A percentile compares a stretch with the other conserved stretches of the same genome.
Conservation (phyloP, 2,113 vertebrate genomes). For the Brachyhypopomus gauderio region DNA sequence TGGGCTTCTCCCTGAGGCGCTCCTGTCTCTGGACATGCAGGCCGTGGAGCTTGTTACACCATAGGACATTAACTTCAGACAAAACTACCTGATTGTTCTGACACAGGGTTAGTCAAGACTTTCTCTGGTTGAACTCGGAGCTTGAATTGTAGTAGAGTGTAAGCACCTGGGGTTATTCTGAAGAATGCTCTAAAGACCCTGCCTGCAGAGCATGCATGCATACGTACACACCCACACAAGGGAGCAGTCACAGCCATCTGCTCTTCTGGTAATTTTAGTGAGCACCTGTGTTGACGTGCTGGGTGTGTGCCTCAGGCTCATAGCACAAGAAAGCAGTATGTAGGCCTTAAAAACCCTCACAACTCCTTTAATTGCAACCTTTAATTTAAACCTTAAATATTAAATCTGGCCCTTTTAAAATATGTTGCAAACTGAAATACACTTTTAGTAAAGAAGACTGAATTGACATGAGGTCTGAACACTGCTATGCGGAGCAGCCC, state of each 20-base stretch:
- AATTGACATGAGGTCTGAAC: not conserved
- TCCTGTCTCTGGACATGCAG: not conserved
- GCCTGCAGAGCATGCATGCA: not conserved
- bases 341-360: conserved; percentile 62
- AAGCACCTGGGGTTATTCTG: too few species aligned
- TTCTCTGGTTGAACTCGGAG: too few species aligned
- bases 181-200: not conserved
- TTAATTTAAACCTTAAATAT: conserved; percentile 42
- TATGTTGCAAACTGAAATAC: not conserved
- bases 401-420: not conserved
- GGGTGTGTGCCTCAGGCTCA: conserved; percentile 62
- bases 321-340: conserved; percentile 72
- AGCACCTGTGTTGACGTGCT: conserved; percentile 64
- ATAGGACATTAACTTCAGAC: too few species aligned
- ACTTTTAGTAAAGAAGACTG: not conserved
- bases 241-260: conserved; percentile 75
- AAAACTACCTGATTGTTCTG: not conserved
- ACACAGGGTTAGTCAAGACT: not conserved
- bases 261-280: conserved; percentile 71
- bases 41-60: not conserved
- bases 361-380: conserved; percentile 62
- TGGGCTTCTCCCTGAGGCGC: not conserved
- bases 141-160: too few species aligned
- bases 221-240: conserved; percentile 41
- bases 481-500: not conserved